Evolutionary conservation across 64 coral and sea anemone species (phyloP), one percentile per base, ranked within the genome.

Genomic region (Pocillopora verrucosa): DNA sequence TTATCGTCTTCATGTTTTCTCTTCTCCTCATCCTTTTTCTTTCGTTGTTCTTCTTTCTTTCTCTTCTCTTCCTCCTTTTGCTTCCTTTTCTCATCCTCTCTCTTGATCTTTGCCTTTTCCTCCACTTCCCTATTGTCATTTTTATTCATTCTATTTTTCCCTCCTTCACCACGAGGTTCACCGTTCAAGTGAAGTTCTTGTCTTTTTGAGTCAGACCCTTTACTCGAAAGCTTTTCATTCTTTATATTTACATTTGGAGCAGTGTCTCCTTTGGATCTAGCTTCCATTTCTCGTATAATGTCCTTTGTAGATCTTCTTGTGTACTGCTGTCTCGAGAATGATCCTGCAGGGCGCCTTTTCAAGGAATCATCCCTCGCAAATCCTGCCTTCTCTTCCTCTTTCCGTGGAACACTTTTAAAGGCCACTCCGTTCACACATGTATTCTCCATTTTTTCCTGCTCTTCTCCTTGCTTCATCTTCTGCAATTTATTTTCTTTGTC

Each of bases 261-360:
- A 16, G 35, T 45, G 11, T 72, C 64, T 2, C 82, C 65, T 58
- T 85, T 85, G 1, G 86, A 78, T 22, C 90, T 76, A 16, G 90
- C 76, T 59, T 92, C 90, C 83, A 92, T 92, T 80, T 92, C 90
- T 35, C 61, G 76, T 2, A 92, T 92, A 34, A 92, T 92, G 11
- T 92, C 90, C n/a, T 84, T 73, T 25, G 90, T 61, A 36, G 90
- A 92, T 59, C 90, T 77, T 10, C 90, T 64, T 10, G 74, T 92
- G 74, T 84, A 86, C 1, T 80, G 38, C 16, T 63, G 38, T 10
- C 90, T 37, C 4, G 89, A 91, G 61, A 91, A 77, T 20, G 82
- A 58, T 72, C 82, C 82, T 36, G 37, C 82, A 65, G 64, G 82
- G 56, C n/a, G 20, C 20, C 82, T 56, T 37, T 34, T 16, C 20